Evolutionary conservation across 2,797 vertebrate genomes (phyloP).

Genomic region (Chrosomus eos): DNA sequence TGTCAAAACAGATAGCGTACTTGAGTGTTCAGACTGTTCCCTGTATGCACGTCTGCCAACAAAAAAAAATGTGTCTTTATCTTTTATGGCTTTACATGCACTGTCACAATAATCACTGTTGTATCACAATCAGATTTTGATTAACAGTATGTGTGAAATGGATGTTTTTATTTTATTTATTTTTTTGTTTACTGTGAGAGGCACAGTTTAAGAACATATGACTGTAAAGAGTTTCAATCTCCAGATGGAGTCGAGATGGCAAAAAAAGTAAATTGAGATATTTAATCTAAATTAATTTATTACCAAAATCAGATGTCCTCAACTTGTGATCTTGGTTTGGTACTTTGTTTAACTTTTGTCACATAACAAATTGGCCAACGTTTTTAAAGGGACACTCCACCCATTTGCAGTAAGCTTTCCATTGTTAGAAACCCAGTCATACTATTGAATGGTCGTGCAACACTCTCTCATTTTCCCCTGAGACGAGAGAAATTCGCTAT

Average conservation of each 20-base stretch:
- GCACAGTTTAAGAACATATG: neutral
- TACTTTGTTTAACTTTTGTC: neutral
- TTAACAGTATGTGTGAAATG: slow-evolving; percentile 9
- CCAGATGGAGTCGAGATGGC: neutral
- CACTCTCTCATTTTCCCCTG: too few species aligned
- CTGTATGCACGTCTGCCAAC: neutral
- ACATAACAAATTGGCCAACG: too few species aligned
- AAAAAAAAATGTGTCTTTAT: neutral
- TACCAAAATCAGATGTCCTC: neutral
- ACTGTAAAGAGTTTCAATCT: neutral
- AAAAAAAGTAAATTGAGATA: neutral
- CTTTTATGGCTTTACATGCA: neutral
- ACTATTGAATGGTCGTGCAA: too few species aligned
- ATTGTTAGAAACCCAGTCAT: too few species aligned
- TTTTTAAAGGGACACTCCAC: too few species aligned
- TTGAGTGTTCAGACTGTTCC: neutral
- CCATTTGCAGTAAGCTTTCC: too few species aligned
- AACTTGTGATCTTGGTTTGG: neutral
- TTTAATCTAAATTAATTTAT: neutral
- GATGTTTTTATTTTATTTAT: neutral
- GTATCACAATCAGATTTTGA: slow-evolving; percentile 46
- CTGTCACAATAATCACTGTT: slow-evolving; percentile 39
- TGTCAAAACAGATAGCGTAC: neutral
- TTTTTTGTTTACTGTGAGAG: neutral
- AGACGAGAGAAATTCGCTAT: too few species aligned